Base-by-base conservation (phyloP, 2,888 invertebrate species). In the Dioctria linearis region DNA sequence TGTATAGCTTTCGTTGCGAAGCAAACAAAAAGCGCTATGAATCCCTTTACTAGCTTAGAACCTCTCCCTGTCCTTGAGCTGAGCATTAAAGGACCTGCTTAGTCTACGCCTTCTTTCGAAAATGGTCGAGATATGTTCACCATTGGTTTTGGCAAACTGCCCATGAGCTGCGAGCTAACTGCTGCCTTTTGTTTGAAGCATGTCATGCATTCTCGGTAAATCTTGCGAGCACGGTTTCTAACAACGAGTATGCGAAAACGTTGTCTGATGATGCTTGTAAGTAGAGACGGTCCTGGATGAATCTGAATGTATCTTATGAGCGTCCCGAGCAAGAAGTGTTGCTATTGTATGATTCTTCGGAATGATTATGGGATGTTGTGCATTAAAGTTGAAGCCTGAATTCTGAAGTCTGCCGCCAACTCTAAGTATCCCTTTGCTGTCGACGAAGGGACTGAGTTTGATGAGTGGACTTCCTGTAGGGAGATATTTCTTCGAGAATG, bases 31-130 rank as follows among this genome's bases (percentile, higher is more conserved):
- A 80, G 8, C 2, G 51, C 43, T 1, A 73, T 65, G 13, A 59
- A 80, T 3, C 3, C 39, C n/a, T 80, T 80, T 3, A 49, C 49
- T 0, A 4, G 8, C 0, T 51, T 57, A 63, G 63, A 37, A 3
- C 3, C 37, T 63, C 4, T 25, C 1, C 5, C 5, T 49, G 49
- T 49, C 13, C 13, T 2, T 2, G 2, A 2, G 61, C 82, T 83
- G 4, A 49, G 4, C 2, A 39, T 49, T 9, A 71, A 59, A 3
- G 71, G 71, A n/a, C 79, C 79, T 2, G 69, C 82, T 43, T 80
- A 83, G 63, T 83, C 82, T 5, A 82, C 42, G 3, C 82, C 82
- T 6, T 59, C 66, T 4, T 54, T 51, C 3, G 67, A 25, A 63
- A 83, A 83, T n/a, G 82, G 82, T 40, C 37, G 49, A 49, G 65